A percentile compares a stretch with the other conserved stretches of the same genome.
These are phyloP conservation scores for Agrenia bidenticulata DNA, from an alignment of 2,888 invertebrate genomes.

Conservation along the genomic window DNA sequence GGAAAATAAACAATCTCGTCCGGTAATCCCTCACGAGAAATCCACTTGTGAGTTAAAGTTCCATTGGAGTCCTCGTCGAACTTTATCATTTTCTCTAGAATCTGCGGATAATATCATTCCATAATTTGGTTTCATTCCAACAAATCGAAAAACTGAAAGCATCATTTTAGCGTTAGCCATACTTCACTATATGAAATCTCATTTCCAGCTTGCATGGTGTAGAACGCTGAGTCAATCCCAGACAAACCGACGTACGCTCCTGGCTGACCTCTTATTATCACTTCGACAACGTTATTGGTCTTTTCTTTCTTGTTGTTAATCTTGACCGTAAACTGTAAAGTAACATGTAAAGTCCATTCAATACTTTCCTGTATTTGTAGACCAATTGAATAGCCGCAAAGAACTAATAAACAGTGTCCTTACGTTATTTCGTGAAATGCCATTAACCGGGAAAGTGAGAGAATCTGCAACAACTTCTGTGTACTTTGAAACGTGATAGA, in stretches of 20 bases:
- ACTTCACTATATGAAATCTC: conserved; percentile 84
- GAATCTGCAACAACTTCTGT: conserved; percentile 89
- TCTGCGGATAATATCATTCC: conserved; percentile 62
- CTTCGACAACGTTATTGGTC: conserved; percentile 88
- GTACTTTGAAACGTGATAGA: conserved; percentile 77
- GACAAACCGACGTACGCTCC: conserved; percentile 92
- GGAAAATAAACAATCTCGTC: conserved; percentile 84
- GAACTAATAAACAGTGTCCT: conserved; percentile 26
- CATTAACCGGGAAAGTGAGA: conserved; percentile 94
- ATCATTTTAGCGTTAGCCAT: too few species aligned
- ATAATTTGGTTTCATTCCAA: too few species aligned
- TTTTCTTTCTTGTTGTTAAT: conserved; percentile 92
- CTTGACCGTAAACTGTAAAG: conserved; percentile 70
- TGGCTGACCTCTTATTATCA: conserved; percentile 89
- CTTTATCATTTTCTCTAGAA: conserved; percentile 80
- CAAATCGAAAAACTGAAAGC: conserved; percentile 5
- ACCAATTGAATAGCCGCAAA: conserved; percentile 15
- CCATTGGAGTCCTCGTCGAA: conserved; percentile 85
- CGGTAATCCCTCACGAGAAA: conserved; percentile 79
- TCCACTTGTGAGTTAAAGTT: conserved; percentile 79
- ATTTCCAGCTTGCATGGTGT: conserved; percentile 90
- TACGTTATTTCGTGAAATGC: conserved; percentile 82
- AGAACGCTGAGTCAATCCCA: conserved; percentile 84
- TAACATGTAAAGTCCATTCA: conserved; percentile 20
- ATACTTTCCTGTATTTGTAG: not conserved